Conservation (phyloP, 2,888 invertebrate species). For the Exephanes ischioxanthus region DNA sequence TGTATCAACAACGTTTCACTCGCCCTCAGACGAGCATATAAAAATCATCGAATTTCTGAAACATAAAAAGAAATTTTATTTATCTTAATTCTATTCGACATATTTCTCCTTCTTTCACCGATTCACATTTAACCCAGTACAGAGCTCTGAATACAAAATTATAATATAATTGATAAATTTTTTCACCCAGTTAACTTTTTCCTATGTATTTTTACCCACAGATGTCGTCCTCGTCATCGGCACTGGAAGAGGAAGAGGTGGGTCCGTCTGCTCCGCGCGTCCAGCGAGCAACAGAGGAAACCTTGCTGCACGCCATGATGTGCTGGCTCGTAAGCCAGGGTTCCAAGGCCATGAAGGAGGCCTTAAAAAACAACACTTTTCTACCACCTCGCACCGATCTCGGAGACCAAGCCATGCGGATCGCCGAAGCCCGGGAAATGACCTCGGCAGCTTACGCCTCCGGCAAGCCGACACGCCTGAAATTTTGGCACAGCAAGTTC, state of each 20-base stretch:
- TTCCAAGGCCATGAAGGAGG: neutral
- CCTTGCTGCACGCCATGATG: neutral
- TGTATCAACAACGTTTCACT: neutral
- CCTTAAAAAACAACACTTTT: neutral
- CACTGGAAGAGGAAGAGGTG: neutral
- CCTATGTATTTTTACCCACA: neutral
- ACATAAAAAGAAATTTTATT: neutral
- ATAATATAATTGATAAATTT: neutral
- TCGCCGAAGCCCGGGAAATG: neutral
- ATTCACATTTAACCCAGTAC: too few species aligned
- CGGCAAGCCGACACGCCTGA: neutral
- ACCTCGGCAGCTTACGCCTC: neutral
- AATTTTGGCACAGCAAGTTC: neutral
- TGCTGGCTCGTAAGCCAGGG: neutral
- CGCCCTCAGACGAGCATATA: neutral
- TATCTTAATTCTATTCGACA: neutral
- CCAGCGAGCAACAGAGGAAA: neutral
- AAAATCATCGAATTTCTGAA: neutral
- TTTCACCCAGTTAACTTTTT: neutral
- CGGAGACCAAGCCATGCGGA: neutral
- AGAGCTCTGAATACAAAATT: too few species aligned
- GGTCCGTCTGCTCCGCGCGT: neutral
- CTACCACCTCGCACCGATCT: neutral
- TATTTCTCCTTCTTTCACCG: too few species aligned
- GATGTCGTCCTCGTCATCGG: neutral